Evolutionary conservation across 2,888 invertebrate genomes (phyloP), one percentile per base, ranked within the genome.

Genomic region (Catocala fraxini): DNA sequence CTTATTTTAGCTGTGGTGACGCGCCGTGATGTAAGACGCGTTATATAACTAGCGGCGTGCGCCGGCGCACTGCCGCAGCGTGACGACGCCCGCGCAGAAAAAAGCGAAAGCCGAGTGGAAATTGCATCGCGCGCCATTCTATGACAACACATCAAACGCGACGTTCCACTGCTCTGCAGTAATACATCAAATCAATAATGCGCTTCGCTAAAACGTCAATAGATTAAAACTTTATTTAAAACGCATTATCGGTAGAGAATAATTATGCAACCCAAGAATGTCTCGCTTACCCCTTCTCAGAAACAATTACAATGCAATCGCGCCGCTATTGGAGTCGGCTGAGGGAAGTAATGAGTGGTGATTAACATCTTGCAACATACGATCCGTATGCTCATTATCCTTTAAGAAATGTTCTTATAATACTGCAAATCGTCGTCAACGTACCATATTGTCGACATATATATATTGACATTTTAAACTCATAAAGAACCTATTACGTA

Each of bases 1-100:
- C 86, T 89, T 90, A 92, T 92, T 93, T 93, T 92, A 92, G 92
- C 84, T 84, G 88, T 83, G 82, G 88, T 91, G 92, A 92, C 92
- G 92, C 83, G 86, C 77, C 87, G 86, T 91, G 91, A 91, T 91
- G 92, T 93, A 92, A 93, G 77, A 77, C 83, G 80, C 77, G 81
- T 93, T 93, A 89, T 87, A 83, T 90, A 93, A 92, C 83, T 80
- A 81, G 76, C 75, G 79, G 86, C 88, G 84, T 81, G 88, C 85
- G 87, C 83, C 84, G 77, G 77, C 84, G 78, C 82, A 70, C 79
- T 86, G 82, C 63, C 68, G 81, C 82, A 72, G 74, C 82, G 76
- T 75, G 76, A 74, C 80, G 77, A 73, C 81, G 83, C 72, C 68
- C 72, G 74, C 72, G 62, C 71, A 81, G 81, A 84, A 89, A 87